phyloP scores from a whole-genome alignment of 2,113 vertebrate species.

The Panthera leo region DNA sequence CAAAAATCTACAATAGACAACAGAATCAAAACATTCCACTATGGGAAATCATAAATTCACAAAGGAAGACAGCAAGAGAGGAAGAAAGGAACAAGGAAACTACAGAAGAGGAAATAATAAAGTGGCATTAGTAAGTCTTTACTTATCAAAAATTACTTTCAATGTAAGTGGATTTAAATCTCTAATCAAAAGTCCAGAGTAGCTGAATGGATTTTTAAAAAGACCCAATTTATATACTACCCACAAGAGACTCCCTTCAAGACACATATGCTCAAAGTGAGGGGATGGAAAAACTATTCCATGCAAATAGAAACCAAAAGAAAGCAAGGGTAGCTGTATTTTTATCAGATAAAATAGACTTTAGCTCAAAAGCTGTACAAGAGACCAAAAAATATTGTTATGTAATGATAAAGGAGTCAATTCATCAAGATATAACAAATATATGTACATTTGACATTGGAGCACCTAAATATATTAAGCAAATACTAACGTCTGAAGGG shows the following conservation, averaged over 20 bases:
- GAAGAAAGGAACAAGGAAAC: background rate
- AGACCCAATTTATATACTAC: background rate
- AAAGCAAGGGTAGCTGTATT: no score
- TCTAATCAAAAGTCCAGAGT: background rate
- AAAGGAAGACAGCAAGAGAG: background rate
- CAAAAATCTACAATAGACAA: background rate
- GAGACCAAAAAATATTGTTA: background rate
- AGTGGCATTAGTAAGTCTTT: background rate
- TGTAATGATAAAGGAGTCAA: background rate
- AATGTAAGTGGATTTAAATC: background rate
- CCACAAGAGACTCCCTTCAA: background rate
- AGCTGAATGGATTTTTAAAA: background rate
- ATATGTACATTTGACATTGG: background rate
- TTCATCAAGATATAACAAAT: no score
- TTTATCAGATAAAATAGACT: background rate
- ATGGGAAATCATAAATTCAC: background rate
- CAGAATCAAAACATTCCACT: background rate
- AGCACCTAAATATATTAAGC: background rate
- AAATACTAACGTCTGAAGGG: background rate
- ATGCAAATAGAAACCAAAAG: background rate
- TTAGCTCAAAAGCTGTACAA: background rate
- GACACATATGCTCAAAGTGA: background rate
- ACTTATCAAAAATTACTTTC: background rate
- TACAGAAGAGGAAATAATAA: background rate
- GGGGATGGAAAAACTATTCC: background rate